A percentile compares a stretch with the other conserved stretches of the same genome.
Conservation (phyloP, 2,888 invertebrate species). For the Callinectes sapidus region DNA sequence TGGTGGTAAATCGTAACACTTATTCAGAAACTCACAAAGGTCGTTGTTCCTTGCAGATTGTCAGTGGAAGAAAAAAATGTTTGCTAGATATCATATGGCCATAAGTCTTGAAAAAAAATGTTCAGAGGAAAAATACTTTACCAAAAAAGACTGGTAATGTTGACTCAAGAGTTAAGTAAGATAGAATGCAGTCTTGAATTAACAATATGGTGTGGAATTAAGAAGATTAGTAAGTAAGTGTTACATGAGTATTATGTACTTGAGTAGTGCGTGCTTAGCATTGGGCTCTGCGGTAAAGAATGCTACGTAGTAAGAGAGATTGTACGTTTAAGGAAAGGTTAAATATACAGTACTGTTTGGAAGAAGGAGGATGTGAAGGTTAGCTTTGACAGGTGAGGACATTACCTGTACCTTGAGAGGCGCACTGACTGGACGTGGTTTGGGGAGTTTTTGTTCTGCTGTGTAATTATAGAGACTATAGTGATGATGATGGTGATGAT, state of each 20-base stretch:
- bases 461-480: no score
- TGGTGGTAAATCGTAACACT: no score
- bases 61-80: no score
- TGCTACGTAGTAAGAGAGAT: not conserved
- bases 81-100: no score
- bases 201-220: not conserved
- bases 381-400: not conserved
- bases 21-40: no score
- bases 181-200: not conserved
- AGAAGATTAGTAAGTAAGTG: not conserved
- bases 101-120: not conserved
- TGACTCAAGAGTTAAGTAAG: not conserved
- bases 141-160: not conserved
- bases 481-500: no score
- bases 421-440: no score
- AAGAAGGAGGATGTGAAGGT: not conserved
- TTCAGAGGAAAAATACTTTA: not conserved
- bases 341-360: not conserved
- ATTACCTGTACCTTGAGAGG: not conserved
- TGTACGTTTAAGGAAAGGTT: not conserved
- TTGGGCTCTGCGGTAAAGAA: not conserved
- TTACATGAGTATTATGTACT: not conserved
- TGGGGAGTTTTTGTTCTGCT: no score
- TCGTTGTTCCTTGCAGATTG: no score
- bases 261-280: not conserved